Evolutionary conservation across 2,113 vertebrate genomes (phyloP).

Genomic region (Oncorhynchus nerka): DNA sequence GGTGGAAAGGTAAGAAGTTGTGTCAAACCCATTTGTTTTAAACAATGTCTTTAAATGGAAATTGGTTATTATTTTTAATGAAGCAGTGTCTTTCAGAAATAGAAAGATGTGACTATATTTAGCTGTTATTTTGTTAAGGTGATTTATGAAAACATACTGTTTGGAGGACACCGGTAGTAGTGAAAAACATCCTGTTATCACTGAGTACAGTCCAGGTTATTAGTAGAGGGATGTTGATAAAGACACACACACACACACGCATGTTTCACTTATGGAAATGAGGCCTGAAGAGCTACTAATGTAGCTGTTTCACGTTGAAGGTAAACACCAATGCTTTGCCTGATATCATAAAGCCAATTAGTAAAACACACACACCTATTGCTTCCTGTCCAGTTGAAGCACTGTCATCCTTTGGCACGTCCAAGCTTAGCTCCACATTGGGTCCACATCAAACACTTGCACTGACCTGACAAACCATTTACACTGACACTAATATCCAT

Average conservation of each 20-base stretch:
- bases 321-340: constrained; percentile 14
- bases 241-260: not conserved
- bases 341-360: constrained; percentile 10
- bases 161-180: not conserved
- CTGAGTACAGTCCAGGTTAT: not conserved
- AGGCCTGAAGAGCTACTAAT: constrained; percentile 18
- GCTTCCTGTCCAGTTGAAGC: not conserved
- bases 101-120: not conserved
- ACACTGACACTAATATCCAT: not conserved
- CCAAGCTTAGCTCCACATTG: not conserved
- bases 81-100: not conserved
- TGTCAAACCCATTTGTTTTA: not conserved
- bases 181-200: not conserved
- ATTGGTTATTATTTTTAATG: not conserved
- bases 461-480: too few species aligned
- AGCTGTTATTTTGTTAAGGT: not conserved
- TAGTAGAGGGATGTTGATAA: not conserved
- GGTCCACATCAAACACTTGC: too few species aligned
- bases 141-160: not conserved
- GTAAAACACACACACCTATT: not conserved
- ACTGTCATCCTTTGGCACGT: not conserved
- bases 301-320: constrained; percentile 40
- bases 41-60: not conserved
- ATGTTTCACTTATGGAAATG: constrained; percentile 15
- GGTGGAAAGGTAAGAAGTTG: constrained; percentile 81